Base-by-base conservation (phyloP, 2,888 invertebrate genomes). In the Gymnoscelis rufifasciata region DNA sequence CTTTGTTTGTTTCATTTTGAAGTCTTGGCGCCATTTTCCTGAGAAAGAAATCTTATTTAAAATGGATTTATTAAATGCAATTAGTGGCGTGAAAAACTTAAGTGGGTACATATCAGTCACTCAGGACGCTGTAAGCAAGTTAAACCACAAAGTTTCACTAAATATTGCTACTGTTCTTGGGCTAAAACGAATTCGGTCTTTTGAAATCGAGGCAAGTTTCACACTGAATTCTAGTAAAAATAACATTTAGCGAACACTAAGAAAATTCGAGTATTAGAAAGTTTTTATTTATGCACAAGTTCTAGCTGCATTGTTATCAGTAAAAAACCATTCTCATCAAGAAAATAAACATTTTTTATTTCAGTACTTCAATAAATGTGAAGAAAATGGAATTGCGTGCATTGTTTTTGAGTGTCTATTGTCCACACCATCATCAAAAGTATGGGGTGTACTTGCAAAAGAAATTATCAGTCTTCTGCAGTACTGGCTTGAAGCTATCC, bases 401-500 rank as follows among this genome's bases (percentile, higher is more conserved):
- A 49, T 67, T n/a, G 55, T 81, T 13, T 60, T 84, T 27, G 70
- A 74, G 41, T 51, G 61, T 2, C 58, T 86, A 48, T 57, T 83
- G 13, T 50, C 47, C 39, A 51, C 66, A 11, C 77, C 79, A 3
- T 61, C 78, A 6, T 74, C 77, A 0, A 78, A 78, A 58, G 71
- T 67, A 29, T 83, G 83, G 83, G 57, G 59, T 12, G 54, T 76
- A 1, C 59, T 82, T 2, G 73, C 74, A 3, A 74, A 72, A 39
- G 79, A 83, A 29, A 31, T 83, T 13, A 62, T 80, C 7, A 54
- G 42, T 3, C 40, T 78, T 8, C 52, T 84, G 13, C 70, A 77
- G 43, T 83, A 76, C 57, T 84, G 84, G 84, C 58, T 84, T 0
- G 73, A 78, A 30, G 75, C 74, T 27, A 43, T 80, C 7, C 66